Evolutionary conservation across 2,113 vertebrate genomes (phyloP).

Genomic region (Zosterops borbonicus): DNA sequence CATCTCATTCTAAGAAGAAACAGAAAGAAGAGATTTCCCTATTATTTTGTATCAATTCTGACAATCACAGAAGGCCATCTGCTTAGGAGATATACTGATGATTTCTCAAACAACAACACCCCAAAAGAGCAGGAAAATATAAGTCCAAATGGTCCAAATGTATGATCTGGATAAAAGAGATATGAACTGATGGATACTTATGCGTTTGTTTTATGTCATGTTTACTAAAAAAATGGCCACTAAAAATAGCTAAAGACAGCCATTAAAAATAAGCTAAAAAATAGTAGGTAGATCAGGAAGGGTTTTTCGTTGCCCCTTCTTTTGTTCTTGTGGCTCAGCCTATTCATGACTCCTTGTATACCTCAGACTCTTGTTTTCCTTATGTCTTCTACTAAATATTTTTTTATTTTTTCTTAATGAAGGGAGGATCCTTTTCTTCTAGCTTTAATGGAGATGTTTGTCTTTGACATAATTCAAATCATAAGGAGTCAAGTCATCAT

Average conservation of each 20-base stretch:
- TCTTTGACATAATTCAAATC: not conserved
- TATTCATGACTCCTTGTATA: not conserved
- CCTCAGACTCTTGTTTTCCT: not conserved
- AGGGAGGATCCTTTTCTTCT: not conserved
- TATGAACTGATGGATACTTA: not conserved
- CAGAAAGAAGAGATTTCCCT: not conserved
- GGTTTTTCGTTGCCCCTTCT: not conserved
- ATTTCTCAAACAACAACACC: not conserved
- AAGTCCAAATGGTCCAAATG: not conserved
- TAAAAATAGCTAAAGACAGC: not conserved
- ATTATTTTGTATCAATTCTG: not conserved
- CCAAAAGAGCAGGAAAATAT: not conserved
- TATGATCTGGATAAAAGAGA: not conserved
- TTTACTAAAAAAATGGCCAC: not conserved
- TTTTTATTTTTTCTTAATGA: not conserved
- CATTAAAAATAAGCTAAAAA: not conserved
- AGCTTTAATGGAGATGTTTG: not conserved
- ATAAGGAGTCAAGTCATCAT: not conserved
- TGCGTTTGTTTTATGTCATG: not conserved
- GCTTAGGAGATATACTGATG: not conserved
- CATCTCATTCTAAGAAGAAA: not conserved
- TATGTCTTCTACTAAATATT: not conserved
- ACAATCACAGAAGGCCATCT: not conserved
- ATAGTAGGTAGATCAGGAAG: not conserved
- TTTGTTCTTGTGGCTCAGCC: fast-evolving